phyloP scores from a whole-genome alignment of 2,113 vertebrate species.

The Lepus timidus region DNA sequence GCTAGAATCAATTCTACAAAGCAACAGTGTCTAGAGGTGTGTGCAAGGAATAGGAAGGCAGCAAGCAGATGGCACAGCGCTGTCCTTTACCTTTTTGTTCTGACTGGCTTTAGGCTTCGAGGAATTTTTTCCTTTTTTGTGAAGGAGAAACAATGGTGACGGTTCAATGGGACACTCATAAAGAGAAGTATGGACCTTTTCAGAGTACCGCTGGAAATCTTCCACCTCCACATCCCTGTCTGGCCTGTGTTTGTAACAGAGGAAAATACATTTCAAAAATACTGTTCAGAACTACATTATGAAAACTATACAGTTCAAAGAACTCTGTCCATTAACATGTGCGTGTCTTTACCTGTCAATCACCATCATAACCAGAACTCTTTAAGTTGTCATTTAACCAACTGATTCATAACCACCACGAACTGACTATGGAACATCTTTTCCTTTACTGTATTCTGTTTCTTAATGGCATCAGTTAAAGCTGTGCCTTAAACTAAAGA shows the following conservation, averaged over 20 bases:
- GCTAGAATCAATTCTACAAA: neutral
- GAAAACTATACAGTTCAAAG: neutral
- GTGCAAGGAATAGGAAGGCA: neutral
- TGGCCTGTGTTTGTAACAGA: constrained; percentile 86
- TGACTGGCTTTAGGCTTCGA: constrained; percentile 89
- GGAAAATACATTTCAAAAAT: neutral
- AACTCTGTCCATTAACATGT: neutral
- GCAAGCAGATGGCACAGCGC: neutral
- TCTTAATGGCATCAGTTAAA: constrained; percentile 54
- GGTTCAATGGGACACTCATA: constrained; percentile 94
- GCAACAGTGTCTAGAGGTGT: neutral
- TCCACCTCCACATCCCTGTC: constrained; percentile 97
- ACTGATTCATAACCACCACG: neutral
- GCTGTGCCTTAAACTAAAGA: constrained; percentile 40
- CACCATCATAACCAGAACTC: neutral
- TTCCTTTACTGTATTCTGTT: neutral
- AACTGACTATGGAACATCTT: neutral
- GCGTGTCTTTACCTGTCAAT: neutral
- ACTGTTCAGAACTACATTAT: neutral
- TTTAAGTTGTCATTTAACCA: neutral
- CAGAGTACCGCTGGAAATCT: constrained; percentile 95
- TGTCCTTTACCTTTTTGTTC: constrained; percentile 90
- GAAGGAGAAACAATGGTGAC: constrained; percentile 89
- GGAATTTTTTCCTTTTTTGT: constrained; percentile 88
- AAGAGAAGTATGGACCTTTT: constrained; percentile 93